Evolutionary conservation across 2,888 invertebrate species (phyloP).

Genomic region (Lysandra bellargus): DNA sequence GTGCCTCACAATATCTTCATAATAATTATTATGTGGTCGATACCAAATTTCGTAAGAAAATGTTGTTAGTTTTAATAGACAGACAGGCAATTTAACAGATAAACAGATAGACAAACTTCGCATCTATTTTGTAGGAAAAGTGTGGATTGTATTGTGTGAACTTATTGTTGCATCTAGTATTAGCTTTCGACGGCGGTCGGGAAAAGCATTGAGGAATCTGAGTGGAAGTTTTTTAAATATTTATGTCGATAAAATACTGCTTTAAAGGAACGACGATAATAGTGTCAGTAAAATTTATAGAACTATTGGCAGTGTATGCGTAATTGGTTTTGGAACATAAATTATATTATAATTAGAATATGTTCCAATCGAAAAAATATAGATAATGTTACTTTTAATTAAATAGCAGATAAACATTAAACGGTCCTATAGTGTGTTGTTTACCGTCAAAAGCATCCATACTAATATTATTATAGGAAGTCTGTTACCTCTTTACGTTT

Average conservation of each 20-base stretch:
- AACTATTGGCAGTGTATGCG: slow-evolving; percentile 15
- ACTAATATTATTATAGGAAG: background rate
- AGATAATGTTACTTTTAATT: slow-evolving; percentile 46
- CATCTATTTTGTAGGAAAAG: too few species aligned
- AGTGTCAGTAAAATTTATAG: slow-evolving; percentile 33
- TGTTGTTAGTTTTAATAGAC: too few species aligned
- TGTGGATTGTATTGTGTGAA: too few species aligned
- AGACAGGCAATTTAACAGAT: too few species aligned
- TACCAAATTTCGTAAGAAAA: too few species aligned
- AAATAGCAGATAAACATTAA: background rate
- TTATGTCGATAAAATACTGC: slow-evolving; percentile 38
- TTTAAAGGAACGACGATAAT: slow-evolving; percentile 43
- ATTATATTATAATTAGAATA: background rate
- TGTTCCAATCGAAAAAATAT: background rate
- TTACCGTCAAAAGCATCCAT: background rate
- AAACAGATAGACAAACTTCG: too few species aligned
- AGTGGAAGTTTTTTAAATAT: slow-evolving; percentile 42
- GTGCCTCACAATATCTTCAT: too few species aligned
- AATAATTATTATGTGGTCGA: too few species aligned
- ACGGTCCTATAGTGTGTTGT: background rate
- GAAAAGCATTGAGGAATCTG: slow-evolving; percentile 54
- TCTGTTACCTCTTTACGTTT: too few species aligned
- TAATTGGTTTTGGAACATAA: slow-evolving; percentile 23
- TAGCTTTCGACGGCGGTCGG: slow-evolving; percentile 41
- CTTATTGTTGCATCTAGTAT: background rate